Base-by-base conservation (phyloP, 2,797 vertebrate genomes). In the Champsocephalus gunnari region DNA sequence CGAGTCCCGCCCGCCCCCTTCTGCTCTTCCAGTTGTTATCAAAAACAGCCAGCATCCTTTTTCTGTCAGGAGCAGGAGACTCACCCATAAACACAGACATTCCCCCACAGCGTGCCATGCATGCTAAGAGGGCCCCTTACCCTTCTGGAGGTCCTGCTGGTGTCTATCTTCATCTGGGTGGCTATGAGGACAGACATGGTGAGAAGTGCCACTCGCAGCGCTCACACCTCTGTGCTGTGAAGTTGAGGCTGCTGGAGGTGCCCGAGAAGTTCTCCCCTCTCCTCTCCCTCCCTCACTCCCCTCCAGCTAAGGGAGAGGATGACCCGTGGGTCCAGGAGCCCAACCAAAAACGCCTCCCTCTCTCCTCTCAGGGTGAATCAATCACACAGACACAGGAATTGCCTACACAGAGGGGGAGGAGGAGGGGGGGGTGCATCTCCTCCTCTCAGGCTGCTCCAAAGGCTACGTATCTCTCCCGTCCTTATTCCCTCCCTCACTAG, bases 101-200 rank as follows among this genome's bases (percentile, higher is more conserved):
- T 71, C 79, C 68, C 82, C 58, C 60, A 74, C 69, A 82, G 77
- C 63, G 86, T 86, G 89, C 75, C 57, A 41, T 60, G 88, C 92
- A 92, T 92, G 85, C 71, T 85, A 92, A 90, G 79, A 77, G 85
- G 89, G 82, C 86, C 60, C 49, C 93, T 95, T 94, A 96, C 94
- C 77, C 87, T 89, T 43, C 57, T 89, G 80, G 78, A 89, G 68
- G 88, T 71, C 76, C 82, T 47, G 61, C 90, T 79, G 73, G 87
- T 93, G 80, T 94, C 94, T 66, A 95, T 92, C 87, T 92, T 96
- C 72, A 95, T 78, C 66, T 95, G 94, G 78, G 95, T 93, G 71
- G 90, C 93, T 76, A 96, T 93, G 82, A 96, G 89, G 68, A 95
- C 90, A 2, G 93, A 96, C 92, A 94, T 94, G 14, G 60, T 91